Base-by-base conservation (phyloP, 2,888 invertebrate species). In the Metacarcinus magister region DNA sequence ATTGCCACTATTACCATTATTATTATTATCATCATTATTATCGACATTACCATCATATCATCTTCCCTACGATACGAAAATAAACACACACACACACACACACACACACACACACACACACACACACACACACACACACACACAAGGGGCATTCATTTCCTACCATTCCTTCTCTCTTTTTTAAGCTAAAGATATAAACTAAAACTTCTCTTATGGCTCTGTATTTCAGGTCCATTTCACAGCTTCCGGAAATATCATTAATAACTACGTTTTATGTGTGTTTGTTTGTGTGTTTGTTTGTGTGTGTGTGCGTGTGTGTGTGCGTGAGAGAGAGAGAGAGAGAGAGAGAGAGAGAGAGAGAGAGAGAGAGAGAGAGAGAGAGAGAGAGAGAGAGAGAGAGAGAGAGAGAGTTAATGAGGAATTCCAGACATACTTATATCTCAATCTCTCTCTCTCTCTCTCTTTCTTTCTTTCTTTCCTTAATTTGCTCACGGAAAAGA, bases 21-120 rank as follows among this genome's bases (percentile, higher is more conserved):
- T 23, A 16, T 0, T 23, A 67, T 67, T 67, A 67, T 5, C n/a
- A 67, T n/a, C 67, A 67, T 2, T 23, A 67, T 2, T 23, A 67
- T 2, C 67, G 23, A 19, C n/a, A 67, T 1, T n/a, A 67, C 67
- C n/a, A 23, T 23, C 67, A 67, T 23, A 60, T 16, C 19, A 19
- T 16, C 19, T 13, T 16, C 60, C 7, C 60, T 19, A 16, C 60
- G 16, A 10, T 19, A 60, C 60, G 16, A 2, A 5, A 10, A 5
- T 16, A 60, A 2, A 60, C 60, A 10, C 60, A 16, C 16, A 60
- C 60, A 60, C 60, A 67, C 67, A 67, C 67, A 67, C 67, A 67
- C 67, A 67, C 67, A 67, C 67, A 67, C 67, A 67, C 67, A 67
- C 67, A 67, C 67, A 67, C 67, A 67, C 67, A 67, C 67, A 67